A percentile compares a stretch with the other conserved stretches of the same genome.
Evolutionary conservation across 1,140 invertebrate genomes (phyloP).

Genomic region (Trigoniulus corallinus): DNA sequence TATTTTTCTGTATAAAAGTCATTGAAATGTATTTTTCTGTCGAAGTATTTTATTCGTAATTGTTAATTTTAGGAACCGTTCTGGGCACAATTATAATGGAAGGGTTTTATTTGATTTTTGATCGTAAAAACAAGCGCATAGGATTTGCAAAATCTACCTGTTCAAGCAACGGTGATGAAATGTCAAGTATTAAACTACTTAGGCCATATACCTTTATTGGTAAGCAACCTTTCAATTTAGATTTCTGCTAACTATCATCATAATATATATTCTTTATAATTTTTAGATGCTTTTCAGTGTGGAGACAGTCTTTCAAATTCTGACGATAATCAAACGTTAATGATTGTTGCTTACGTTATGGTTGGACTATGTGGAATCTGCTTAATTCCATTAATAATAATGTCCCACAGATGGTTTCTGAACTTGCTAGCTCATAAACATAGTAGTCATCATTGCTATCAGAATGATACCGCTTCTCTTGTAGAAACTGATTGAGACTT

Average conservation of each 20-base stretch:
- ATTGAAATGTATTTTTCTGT: background rate
- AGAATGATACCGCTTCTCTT: background rate
- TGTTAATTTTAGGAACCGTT: slow-evolving; percentile 18
- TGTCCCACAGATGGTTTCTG: slow-evolving; percentile 15
- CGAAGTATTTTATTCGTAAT: background rate
- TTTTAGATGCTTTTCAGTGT: slow-evolving; percentile 17
- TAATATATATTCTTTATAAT: slow-evolving; percentile 5
- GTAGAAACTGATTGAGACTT: background rate
- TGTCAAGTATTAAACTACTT: background rate
- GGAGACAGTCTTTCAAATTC: slow-evolving; percentile 15
- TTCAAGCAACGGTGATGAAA: background rate
- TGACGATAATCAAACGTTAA: slow-evolving; percentile 11
- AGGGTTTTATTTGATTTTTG: slow-evolving; percentile 25
- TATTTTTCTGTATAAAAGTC: slow-evolving; percentile 1
- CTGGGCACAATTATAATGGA: slow-evolving; percentile 25
- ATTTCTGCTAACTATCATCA: background rate
- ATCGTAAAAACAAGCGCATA: slow-evolving; percentile 18
- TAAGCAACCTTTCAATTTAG: background rate
- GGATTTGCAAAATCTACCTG: slow-evolving; percentile 22
- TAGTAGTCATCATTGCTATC: no score
- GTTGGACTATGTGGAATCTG: slow-evolving; percentile 19
- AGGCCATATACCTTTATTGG: background rate
- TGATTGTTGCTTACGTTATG: slow-evolving; percentile 21
- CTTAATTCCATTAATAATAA: slow-evolving; percentile 17
- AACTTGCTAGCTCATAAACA: background rate